A percentile compares a stretch with the other conserved stretches of the same genome.
phyloP scores from a whole-genome alignment of 2,113 vertebrate genomes.

The Uropsilus gracilis region DNA sequence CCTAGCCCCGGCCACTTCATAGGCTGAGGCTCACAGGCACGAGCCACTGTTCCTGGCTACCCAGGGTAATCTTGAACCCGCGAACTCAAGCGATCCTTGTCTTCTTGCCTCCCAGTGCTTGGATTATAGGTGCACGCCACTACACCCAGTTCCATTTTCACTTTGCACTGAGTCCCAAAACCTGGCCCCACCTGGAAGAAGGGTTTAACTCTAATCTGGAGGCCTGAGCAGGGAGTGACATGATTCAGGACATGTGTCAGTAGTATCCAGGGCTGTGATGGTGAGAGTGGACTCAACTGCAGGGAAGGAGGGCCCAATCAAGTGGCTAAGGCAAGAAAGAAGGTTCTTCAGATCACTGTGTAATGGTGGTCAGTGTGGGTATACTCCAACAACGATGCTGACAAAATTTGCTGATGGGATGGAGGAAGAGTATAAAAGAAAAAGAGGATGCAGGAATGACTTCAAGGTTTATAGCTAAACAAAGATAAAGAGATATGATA shows the following conservation, averaged over 20 bases:
- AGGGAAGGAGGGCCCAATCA: neutral
- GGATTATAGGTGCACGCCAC: too few relatives aligned
- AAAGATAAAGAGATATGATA: neutral
- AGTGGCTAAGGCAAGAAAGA: neutral
- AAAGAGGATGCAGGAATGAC: neutral
- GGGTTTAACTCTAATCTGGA: neutral
- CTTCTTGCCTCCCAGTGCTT: too few relatives aligned
- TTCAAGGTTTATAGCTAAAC: neutral
- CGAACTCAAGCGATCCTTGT: too few relatives aligned
- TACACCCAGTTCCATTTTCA: too few relatives aligned
- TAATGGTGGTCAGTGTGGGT: neutral
- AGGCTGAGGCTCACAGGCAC: too few relatives aligned
- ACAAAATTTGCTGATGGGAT: neutral
- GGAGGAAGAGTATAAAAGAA: neutral
- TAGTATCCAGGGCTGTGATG: neutral
- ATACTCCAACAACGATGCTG: neutral
- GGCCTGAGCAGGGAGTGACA: neutral
- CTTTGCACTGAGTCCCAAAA: neutral
- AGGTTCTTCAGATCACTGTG: neutral
- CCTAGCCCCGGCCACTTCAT: too few relatives aligned
- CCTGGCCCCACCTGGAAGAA: neutral
- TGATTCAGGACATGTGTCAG: accelerated
- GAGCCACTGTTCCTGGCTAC: too few relatives aligned
- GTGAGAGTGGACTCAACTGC: neutral
- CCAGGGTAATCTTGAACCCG: too few relatives aligned